Conservation (phyloP, 2,888 invertebrate genomes). For the Dorcus parallelipipedus region DNA sequence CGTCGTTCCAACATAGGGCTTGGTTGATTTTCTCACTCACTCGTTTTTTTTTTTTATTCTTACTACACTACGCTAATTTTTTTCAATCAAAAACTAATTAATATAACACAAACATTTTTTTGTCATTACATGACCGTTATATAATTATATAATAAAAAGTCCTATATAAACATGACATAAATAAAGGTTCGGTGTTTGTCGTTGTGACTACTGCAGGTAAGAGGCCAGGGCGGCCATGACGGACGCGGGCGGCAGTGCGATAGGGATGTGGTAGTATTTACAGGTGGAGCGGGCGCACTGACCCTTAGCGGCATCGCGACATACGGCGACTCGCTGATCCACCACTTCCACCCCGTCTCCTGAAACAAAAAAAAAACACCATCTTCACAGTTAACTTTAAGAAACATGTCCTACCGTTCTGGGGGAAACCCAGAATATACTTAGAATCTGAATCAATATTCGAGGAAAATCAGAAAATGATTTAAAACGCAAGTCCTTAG, state of each 20-base stretch:
- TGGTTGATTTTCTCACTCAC: conserved; percentile 35
- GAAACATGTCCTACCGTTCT: neutral
- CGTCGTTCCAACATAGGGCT: conserved; percentile 32
- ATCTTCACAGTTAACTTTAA: no score
- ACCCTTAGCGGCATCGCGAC: conserved; percentile 93
- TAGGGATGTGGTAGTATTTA: conserved; percentile 97
- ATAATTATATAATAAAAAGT: conserved; percentile 42
- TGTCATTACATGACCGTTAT: conserved; percentile 49
- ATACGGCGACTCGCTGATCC: conserved; percentile 93
- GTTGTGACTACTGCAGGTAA: conserved; percentile 50
- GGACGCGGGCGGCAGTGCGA: conserved; percentile 81
- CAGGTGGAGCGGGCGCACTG: conserved; percentile 89
- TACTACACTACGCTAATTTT: conserved; percentile 31
- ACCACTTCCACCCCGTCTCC: conserved; percentile 93
- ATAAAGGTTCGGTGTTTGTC: conserved; percentile 40
- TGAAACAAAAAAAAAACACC: conserved; percentile 39
- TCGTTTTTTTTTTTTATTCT: conserved; percentile 22
- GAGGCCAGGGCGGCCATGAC: conserved; percentile 62
- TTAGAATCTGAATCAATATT: no score
- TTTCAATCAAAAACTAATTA: conserved; percentile 32
- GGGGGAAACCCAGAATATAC: no score
- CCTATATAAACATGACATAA: conserved; percentile 48
- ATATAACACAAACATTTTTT: conserved; percentile 31
- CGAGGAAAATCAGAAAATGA: no score
- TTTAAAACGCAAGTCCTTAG: no score